Base-by-base conservation (phyloP, 2,888 invertebrate species). In the Hyposoter dolosus region DNA sequence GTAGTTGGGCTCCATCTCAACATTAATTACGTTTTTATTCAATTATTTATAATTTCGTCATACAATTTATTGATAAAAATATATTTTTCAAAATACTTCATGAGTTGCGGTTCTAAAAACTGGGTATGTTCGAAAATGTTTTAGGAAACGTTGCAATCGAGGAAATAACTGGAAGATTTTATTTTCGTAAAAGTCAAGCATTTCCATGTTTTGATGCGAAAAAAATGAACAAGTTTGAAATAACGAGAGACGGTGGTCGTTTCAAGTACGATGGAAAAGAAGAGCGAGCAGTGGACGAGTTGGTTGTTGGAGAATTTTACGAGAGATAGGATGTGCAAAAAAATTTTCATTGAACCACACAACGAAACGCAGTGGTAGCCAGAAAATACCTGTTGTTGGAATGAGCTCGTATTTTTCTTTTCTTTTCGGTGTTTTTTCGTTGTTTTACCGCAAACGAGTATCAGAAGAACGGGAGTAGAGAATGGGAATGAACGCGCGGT, bases 301-400 rank as follows among this genome's bases (percentile, higher is more conserved):
- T 69, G 9, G 19, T 56, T 15, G 45, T 68, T 68, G 9, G 45
- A 17, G 63, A 74, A 60, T 74, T 82, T 82, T 60, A 85, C 74
- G 85, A 85, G 78, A 23, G 68, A 60, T 56, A 66, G 47, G 32
- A 45, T 47, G 78, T 60, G 45, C 68, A 75, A 86, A 75, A 75
- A 83, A 83, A 78, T 60, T 77, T 78, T 83, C 80, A 69, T 77
- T 81, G 63, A 83, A 74, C 81, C 17, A 40, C 69, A 47, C 19
- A 53, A 63, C 65, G 63, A 69, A 60, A 76, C 9, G 56, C 9
- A 56, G 69, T 10, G 60, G 35, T 28, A 60, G 60, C 60, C 45
- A 47, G 63, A 56, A 65, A 68, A 69, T 45, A 68, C 76, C 76
- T 82, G 82, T 76, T 82, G 75, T 75, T 32, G 23, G 75, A 60